These are phyloP conservation scores for Tenthredo distinguenda DNA, from an alignment of 2,888 invertebrate genomes.

Conservation along the genomic window DNA sequence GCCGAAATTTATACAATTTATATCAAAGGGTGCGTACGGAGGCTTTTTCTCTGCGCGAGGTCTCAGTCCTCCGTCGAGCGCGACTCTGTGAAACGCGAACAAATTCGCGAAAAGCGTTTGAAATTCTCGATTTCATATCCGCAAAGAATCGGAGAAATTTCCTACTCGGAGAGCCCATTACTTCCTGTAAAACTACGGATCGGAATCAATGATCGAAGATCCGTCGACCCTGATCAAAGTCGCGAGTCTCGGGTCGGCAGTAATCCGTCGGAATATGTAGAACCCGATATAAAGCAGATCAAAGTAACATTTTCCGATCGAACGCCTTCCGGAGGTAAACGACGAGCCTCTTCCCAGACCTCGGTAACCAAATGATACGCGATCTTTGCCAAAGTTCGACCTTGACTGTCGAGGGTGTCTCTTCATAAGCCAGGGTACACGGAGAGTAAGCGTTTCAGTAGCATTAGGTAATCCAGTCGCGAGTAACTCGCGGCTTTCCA, in stretches of 20 bases:
- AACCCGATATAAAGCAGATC: constrained; percentile 25
- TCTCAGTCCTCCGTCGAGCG: too few species aligned
- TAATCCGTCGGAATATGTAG: constrained; percentile 44
- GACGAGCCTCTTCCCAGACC: background rate
- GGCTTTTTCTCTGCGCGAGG: too few species aligned
- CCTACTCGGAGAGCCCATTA: background rate
- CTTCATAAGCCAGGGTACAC: constrained; percentile 24
- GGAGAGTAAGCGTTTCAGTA: constrained; percentile 21
- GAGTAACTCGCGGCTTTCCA: background rate
- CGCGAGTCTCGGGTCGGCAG: background rate
- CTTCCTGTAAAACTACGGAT: background rate
- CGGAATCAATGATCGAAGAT: constrained; percentile 35
- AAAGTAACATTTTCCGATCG: constrained; percentile 49
- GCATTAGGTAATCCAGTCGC: constrained; percentile 9
- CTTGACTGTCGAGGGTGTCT: constrained; percentile 8
- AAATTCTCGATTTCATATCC: background rate
- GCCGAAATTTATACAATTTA: background rate
- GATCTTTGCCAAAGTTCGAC: constrained; percentile 7
- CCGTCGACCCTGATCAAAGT: constrained; percentile 28
- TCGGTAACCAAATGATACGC: constrained; percentile 1
- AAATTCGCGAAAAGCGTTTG: background rate
- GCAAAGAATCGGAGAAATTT: too few species aligned
- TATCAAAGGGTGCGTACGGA: too few species aligned
- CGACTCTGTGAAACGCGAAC: background rate
- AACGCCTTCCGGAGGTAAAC: constrained; percentile 37